These are phyloP conservation scores for Automeris io DNA, from an alignment of 2,888 invertebrate species.

Conservation along the genomic window DNA sequence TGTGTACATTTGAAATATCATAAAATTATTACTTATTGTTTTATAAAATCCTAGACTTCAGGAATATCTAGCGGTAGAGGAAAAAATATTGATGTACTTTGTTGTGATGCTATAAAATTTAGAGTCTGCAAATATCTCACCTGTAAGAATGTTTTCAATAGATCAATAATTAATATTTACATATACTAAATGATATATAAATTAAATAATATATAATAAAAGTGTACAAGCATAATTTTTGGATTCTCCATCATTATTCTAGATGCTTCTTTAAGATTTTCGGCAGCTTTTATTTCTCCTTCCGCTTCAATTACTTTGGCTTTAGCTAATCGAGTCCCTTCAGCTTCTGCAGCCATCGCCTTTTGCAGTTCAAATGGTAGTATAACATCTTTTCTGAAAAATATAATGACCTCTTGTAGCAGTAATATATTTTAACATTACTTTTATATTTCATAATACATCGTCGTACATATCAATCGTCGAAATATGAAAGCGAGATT, in stretches of 20 bases:
- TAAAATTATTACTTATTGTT: too few relatives aligned
- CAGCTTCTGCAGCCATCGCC: slow-evolving; percentile 55
- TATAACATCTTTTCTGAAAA: slow-evolving; percentile 42
- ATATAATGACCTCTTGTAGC: too few relatives aligned
- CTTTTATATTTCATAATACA: too few relatives aligned
- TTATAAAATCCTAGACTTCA: slow-evolving; percentile 11
- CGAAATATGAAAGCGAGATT: too few relatives aligned
- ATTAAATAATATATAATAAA: slow-evolving; percentile 2
- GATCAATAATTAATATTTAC: not conserved
- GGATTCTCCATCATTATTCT: slow-evolving; percentile 39
- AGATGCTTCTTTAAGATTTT: slow-evolving; percentile 41
- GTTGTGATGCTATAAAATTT: slow-evolving; percentile 36
- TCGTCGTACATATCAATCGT: too few relatives aligned
- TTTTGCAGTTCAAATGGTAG: slow-evolving; percentile 46
- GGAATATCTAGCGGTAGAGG: slow-evolving; percentile 44
- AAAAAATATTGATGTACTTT: slow-evolving; percentile 39
- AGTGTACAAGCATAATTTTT: slow-evolving; percentile 39
- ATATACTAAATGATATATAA: not conserved
- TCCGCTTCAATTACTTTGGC: slow-evolving; percentile 50
- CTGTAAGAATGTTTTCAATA: slow-evolving; percentile 42
- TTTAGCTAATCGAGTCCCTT: slow-evolving; percentile 45
- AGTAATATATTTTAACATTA: too few relatives aligned
- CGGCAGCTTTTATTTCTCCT: slow-evolving; percentile 51
- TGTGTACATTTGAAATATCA: too few relatives aligned
- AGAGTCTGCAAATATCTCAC: slow-evolving; percentile 49